phyloP scores from a whole-genome alignment of 2,888 invertebrate species.

The Lasioglossum malachurum region DNA sequence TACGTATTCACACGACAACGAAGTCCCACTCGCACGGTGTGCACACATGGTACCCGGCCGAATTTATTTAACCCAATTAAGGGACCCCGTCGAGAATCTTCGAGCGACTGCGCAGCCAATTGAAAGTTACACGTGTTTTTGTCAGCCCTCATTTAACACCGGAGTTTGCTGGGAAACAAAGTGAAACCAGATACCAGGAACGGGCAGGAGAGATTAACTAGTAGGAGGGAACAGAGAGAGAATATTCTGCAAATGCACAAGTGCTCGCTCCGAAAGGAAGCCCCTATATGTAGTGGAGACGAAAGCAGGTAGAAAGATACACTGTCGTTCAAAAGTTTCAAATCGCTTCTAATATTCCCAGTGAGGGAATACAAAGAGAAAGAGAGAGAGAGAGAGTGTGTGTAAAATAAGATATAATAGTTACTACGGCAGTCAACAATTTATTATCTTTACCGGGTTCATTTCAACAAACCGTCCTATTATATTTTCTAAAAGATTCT shows the following conservation, averaged over 20 bases:
- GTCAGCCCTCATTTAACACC: conserved; percentile 77
- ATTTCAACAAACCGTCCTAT: neutral
- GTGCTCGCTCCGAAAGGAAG: conserved; percentile 54
- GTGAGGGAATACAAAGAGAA: no score
- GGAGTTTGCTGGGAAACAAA: conserved; percentile 45
- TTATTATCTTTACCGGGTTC: neutral
- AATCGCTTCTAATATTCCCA: neutral
- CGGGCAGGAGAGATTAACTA: conserved; percentile 44
- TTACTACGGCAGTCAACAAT: neutral
- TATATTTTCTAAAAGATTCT: neutral
- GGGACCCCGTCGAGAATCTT: conserved; percentile 72
- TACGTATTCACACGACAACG: conserved; percentile 23
- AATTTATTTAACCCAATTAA: conserved; percentile 79
- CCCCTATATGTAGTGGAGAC: conserved; percentile 60
- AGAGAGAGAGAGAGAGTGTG: no score
- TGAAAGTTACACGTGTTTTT: conserved; percentile 82
- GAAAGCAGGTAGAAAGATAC: conserved; percentile 61
- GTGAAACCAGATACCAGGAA: conserved; percentile 68
- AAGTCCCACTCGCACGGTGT: conserved; percentile 4
- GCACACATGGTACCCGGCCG: conserved; percentile 47
- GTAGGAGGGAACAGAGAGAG: conserved; percentile 41
- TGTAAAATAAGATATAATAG: neutral
- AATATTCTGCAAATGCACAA: conserved; percentile 45
- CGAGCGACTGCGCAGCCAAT: conserved; percentile 77
- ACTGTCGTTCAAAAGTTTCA: conserved; percentile 6